These are phyloP conservation scores for Masticophis lateralis DNA, from an alignment of 2,797 vertebrate species.

Conservation along the genomic window DNA sequence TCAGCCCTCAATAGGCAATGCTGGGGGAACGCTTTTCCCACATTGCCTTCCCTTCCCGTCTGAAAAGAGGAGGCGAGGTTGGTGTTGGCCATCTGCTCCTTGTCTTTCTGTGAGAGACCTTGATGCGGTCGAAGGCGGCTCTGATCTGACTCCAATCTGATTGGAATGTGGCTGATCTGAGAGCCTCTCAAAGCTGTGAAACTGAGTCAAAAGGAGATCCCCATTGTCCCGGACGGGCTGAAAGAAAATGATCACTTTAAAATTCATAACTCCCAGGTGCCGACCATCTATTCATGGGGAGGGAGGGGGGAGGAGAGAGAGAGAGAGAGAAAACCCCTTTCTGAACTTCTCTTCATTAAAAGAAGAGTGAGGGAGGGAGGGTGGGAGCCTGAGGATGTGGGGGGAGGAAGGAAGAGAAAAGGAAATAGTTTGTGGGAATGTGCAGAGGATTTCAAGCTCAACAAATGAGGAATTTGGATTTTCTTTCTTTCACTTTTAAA, in stretches of 20 bases:
- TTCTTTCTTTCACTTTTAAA: conserved; percentile 65
- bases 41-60: conserved; percentile 81
- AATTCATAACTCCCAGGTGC: conserved; percentile 84
- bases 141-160: conserved; percentile 90
- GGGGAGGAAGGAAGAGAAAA: conserved; percentile 72
- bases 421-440: conserved; percentile 85
- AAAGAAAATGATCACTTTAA: conserved; percentile 86
- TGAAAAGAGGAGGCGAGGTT: conserved; percentile 89
- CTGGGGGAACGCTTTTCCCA: conserved; percentile 76
- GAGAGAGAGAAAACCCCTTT: conserved; percentile 70
- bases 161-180: conserved; percentile 91
- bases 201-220: conserved; percentile 87
- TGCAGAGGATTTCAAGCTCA: conserved; percentile 80
- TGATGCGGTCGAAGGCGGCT: conserved; percentile 82
- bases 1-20: conserved; percentile 82
- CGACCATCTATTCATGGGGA: conserved; percentile 80
- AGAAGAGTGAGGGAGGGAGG: conserved; percentile 64
- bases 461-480: conserved; percentile 84
- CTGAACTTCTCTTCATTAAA: conserved; percentile 85
- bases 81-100: conserved; percentile 97
- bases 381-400: conserved; percentile 70
- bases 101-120: conserved; percentile 91
- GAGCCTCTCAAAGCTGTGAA: conserved; percentile 82
- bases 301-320: neutral
- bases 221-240: conserved; percentile 75